These are phyloP conservation scores for Pristionchus entomophagus DNA, from an alignment of 2,888 invertebrate genomes.

Conservation along the genomic window DNA sequence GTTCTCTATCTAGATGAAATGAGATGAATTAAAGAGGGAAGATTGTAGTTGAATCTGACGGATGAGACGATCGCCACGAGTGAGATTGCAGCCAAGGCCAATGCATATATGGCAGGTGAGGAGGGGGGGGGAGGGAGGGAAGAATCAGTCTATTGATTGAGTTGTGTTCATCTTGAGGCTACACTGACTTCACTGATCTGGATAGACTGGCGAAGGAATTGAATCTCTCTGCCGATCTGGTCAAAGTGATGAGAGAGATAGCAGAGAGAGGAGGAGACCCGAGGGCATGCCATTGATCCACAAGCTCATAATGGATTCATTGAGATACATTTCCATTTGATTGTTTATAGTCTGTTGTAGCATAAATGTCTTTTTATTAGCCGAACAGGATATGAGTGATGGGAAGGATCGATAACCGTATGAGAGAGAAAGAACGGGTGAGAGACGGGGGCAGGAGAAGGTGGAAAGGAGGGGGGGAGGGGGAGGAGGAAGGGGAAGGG, in stretches of 20 bases:
- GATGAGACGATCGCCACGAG: conserved; percentile 68
- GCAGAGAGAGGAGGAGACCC: conserved; percentile 71
- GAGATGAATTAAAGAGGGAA: neutral
- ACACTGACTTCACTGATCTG: conserved; percentile 66
- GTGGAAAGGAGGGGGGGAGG: no score
- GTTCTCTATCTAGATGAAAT: no score
- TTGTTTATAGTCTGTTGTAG: neutral
- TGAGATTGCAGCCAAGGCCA: conserved; percentile 71
- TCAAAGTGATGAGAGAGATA: conserved; percentile 62
- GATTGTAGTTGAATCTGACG: conserved; percentile 60
- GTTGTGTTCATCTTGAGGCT: conserved; percentile 53
- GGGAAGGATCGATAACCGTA: neutral
- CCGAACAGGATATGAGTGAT: conserved; percentile 5
- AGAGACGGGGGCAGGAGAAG: no score
- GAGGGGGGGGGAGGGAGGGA: neutral
- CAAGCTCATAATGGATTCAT: no score
- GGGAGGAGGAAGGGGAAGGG: no score
- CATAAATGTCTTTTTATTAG: conserved; percentile 20
- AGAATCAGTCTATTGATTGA: neutral
- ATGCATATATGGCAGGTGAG: conserved; percentile 67
- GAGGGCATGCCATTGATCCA: conserved; percentile 66
- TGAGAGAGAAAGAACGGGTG: conserved; percentile 3
- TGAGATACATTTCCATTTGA: neutral
- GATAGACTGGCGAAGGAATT: conserved; percentile 63
- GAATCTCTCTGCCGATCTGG: conserved; percentile 59